Evolutionary conservation across 2,797 vertebrate species (phyloP).

Genomic region (Arvicola amphibius): DNA sequence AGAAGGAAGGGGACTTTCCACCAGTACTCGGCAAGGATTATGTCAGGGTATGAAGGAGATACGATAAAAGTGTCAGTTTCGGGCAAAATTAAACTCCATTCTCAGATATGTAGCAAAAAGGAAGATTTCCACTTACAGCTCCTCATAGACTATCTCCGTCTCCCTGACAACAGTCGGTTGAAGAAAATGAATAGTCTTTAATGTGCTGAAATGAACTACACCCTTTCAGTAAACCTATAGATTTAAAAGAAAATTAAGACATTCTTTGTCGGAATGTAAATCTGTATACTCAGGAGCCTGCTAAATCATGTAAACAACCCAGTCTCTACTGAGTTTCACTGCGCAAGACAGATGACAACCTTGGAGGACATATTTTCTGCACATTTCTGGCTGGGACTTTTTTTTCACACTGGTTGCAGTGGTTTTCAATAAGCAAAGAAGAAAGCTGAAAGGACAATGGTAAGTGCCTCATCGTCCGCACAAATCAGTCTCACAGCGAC

Average conservation of each 20-base stretch:
- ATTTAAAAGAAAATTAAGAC: conserved; percentile 66
- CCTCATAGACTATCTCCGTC: conserved; percentile 41
- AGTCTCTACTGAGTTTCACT: background rate
- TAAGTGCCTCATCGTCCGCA: background rate
- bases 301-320: background rate
- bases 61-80: conserved; percentile 55
- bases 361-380: background rate
- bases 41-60: conserved; percentile 7
- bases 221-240: conserved; percentile 25
- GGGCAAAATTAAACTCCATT: conserved; percentile 66
- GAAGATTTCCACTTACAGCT: conserved; percentile 48
- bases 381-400: background rate
- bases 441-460: background rate
- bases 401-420: background rate
- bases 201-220: conserved; percentile 27
- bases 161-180: conserved; percentile 49
- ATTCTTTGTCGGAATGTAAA: conserved; percentile 30
- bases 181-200: conserved; percentile 55
- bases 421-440: conserved; percentile 3
- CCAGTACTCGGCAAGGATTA: background rate
- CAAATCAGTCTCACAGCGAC: background rate
- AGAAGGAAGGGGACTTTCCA: background rate
- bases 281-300: background rate
- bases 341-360: background rate
- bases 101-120: conserved; percentile 67